Percentiles rank a stretch among this genome's conserved stretches.
phyloP scores from a whole-genome alignment of 2,113 vertebrate genomes.

The Lycaon pictus region DNA sequence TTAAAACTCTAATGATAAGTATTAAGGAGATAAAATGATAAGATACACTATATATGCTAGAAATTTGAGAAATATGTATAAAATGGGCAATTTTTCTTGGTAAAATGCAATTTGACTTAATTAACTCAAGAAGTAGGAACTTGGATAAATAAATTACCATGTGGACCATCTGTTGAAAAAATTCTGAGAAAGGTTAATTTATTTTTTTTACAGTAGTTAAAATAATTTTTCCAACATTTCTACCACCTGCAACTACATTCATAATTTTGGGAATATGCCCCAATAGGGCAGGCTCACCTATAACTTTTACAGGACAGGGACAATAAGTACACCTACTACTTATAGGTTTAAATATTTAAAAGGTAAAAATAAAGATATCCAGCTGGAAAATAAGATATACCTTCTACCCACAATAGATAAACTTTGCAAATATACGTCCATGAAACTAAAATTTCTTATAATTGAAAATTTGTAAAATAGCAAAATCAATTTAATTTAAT shows the following conservation, averaged over 20 bases:
- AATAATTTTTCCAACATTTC: not conserved
- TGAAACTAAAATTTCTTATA: not conserved
- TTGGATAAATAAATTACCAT: not conserved
- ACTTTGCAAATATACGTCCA: not conserved
- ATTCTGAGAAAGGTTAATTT: not conserved
- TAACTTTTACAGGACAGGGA: not conserved
- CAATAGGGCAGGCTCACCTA: not conserved
- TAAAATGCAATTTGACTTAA: not conserved
- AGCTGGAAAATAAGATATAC: not conserved
- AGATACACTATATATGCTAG: not conserved
- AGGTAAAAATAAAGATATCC: not conserved
- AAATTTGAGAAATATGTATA: not conserved
- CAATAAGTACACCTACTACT: not conserved
- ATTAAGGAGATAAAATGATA: not conserved
- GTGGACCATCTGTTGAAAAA: not conserved
- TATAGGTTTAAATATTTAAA: not conserved
- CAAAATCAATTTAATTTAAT: not conserved
- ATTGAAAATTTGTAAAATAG: not conserved
- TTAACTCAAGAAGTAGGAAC: not conserved
- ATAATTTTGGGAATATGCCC: not conserved
- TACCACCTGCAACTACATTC: not conserved
- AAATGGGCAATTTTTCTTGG: not conserved
- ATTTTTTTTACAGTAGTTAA: not conserved
- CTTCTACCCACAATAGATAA: not conserved
- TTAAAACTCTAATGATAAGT: not conserved